Evolutionary conservation across 1,140 invertebrate species (phyloP), one percentile per base, ranked within the genome.

Genomic region (Halesus radiatus): DNA sequence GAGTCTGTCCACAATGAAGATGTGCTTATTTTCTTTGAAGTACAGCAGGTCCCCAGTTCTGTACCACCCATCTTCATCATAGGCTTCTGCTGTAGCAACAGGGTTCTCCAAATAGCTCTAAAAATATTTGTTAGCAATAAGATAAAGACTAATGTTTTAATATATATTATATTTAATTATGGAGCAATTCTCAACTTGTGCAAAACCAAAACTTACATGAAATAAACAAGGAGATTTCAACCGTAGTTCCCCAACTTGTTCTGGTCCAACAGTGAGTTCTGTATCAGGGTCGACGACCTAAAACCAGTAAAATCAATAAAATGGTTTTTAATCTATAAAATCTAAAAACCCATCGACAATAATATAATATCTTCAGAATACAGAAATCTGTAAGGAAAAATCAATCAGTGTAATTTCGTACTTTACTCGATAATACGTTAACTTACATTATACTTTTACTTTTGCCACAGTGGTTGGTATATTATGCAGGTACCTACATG

Each of bases 41-140:
- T 93, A 93, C 10, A 92, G 93, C 18, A 95, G 86, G 85, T 96
- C 94, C 53, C 94, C 94, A 45, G 94, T 95, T 85, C 93, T 92
- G 23, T 95, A 89, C 94, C 94, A 96, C 0, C 93, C 91, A 70
- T 94, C 91, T 56, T 87, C 84, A 76, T 93, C 91, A 53, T 95
- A 92, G 0, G 90, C 91, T 54, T 91, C 90, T 20, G 85, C 85
- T 0, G 94, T 95, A n/a, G 92, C 92, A 80, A 90, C 84, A 7
- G 87, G 86, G 82, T 95, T 89, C 45, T 90, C 88, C 66, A 90
- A 90, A 82, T 94, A 94, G 18, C 90, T 92, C 87, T 92, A 50
- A 84, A 79, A 37, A n/a, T n/a, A n/a, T n/a, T n/a, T n/a, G n/a
- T n/a, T n/a, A n/a, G n/a, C n/a, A n/a, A n/a, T n/a, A n/a, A n/a